Base-by-base conservation (phyloP, 2,797 vertebrate genomes). In the Dendrocincla tyrannina region DNA sequence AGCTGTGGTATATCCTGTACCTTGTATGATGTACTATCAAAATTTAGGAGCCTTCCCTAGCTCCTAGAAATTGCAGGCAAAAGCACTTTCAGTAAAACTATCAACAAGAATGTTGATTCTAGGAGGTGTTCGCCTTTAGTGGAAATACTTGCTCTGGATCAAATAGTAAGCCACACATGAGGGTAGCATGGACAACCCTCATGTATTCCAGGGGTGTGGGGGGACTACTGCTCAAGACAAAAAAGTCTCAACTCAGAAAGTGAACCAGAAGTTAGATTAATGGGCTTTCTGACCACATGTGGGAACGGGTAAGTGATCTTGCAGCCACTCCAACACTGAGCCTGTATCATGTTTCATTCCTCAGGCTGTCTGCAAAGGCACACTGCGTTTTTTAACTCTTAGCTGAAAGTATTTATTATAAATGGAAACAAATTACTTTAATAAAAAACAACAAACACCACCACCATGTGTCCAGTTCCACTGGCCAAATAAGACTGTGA, bases 351-450 rank as follows among this genome's bases (percentile, higher is more conserved):
- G 73, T 96, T 97, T 97, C 92, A 96, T 73, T 89, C 80, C 75
- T 88, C 33, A 76, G 82, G 94, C 88, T 88, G 95, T 93, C 79
- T 97, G 91, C 39, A 81, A 75, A 79, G 42, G 58, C 17, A 88
- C 3, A 46, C 44, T 86, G 70, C 59, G 20, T 85, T 91, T 90
- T 96, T 95, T 83, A 94, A 94, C 24, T 89, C 86, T 95, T 87
- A 93, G 75, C 76, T 92, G 47, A 37, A 94, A 88, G 63, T 79
- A 91, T 89, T 78, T 94, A 70, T 56, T 95, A 96, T 89, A 97
- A 97, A 97, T 84, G 82, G 63, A 94, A 96, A 94, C 95, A 96
- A 96, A 96, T 94, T 92, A 93, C 70, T 94, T 95, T 94, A 89
- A 96, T 96, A 95, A 89, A 88, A 92, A 95, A 69, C 82, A 95